Conservation (phyloP, 2,113 vertebrate genomes). For the Petaurus breviceps region DNA sequence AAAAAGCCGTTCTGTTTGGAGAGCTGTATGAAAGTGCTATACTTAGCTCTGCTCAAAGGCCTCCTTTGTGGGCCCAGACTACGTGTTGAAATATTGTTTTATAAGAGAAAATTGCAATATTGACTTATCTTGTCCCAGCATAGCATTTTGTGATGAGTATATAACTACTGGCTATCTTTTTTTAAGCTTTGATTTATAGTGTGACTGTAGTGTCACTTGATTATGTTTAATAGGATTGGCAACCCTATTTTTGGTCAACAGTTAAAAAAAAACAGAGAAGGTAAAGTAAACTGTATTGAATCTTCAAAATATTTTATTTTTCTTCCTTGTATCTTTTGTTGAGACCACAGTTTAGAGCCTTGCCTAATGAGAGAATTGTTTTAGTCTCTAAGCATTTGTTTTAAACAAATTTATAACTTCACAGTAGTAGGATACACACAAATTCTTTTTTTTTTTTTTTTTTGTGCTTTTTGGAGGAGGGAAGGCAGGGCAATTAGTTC, state of each 20-base stretch:
- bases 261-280: slow-evolving; percentile 30
- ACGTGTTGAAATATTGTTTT: slow-evolving; percentile 39
- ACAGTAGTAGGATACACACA: background rate
- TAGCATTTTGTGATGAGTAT: slow-evolving; percentile 57
- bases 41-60: background rate
- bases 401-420: slow-evolving; percentile 39
- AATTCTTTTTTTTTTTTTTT: too few relatives aligned
- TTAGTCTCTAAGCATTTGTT: slow-evolving; percentile 13
- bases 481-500: too few relatives aligned
- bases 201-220: slow-evolving; percentile 16
- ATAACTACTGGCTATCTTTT: slow-evolving; percentile 36
- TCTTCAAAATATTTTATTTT: background rate
- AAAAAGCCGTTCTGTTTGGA: slow-evolving; percentile 22
- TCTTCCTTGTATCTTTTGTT: slow-evolving; percentile 26
- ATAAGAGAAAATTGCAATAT: slow-evolving; percentile 38
- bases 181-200: slow-evolving; percentile 17
- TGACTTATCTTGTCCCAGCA: slow-evolving; percentile 17
- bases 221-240: slow-evolving; percentile 45
- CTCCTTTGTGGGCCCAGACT: slow-evolving; percentile 27
- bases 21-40: slow-evolving; percentile 25
- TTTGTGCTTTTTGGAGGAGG: too few relatives aligned
- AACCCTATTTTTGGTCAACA: slow-evolving; percentile 43
- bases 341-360: slow-evolving; percentile 13
- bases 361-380: background rate
- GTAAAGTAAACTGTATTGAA: slow-evolving; percentile 28